phyloP scores from a whole-genome alignment of 2,888 invertebrate species.

The Iphiclides podalirius region DNA sequence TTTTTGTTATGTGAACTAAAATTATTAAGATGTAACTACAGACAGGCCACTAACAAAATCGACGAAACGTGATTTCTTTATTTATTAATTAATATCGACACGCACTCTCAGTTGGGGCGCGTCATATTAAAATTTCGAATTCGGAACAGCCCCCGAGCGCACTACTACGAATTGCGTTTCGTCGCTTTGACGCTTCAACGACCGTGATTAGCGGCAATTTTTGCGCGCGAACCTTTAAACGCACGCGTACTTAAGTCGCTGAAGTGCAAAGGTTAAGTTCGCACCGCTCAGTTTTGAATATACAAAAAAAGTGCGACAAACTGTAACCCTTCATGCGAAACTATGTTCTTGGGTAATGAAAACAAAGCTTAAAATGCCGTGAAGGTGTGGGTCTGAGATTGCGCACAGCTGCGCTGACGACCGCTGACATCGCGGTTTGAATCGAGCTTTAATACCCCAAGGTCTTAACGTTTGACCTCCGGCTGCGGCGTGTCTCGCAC shows the following conservation, averaged over 20 bases:
- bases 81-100: too few relatives aligned
- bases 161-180: slow-evolving; percentile 3
- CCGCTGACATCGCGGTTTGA: background rate
- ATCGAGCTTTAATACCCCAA: slow-evolving; percentile 27
- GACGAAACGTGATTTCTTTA: too few relatives aligned
- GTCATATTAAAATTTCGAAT: too few relatives aligned
- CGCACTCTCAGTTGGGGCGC: too few relatives aligned
- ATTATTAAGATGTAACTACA: too few relatives aligned
- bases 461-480: slow-evolving; percentile 31
- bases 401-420: background rate
- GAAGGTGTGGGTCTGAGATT: too few relatives aligned
- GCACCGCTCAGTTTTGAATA: background rate
- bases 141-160: slow-evolving; percentile 5
- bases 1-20: too few relatives aligned
- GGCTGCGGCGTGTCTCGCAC: slow-evolving; percentile 30
- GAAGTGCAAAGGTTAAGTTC: background rate
- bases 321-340: background rate
- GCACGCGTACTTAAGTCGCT: slow-evolving; percentile 39
- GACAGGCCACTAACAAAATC: too few relatives aligned
- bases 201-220: slow-evolving; percentile 42
- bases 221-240: slow-evolving; percentile 36
- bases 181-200: slow-evolving; percentile 37
- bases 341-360: background rate
- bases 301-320: background rate
- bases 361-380: background rate